A percentile compares a stretch with the other conserved stretches of the same genome.
Evolutionary conservation across 1,140 invertebrate species (phyloP).

Genomic region (Scaptomyza montana): DNA sequence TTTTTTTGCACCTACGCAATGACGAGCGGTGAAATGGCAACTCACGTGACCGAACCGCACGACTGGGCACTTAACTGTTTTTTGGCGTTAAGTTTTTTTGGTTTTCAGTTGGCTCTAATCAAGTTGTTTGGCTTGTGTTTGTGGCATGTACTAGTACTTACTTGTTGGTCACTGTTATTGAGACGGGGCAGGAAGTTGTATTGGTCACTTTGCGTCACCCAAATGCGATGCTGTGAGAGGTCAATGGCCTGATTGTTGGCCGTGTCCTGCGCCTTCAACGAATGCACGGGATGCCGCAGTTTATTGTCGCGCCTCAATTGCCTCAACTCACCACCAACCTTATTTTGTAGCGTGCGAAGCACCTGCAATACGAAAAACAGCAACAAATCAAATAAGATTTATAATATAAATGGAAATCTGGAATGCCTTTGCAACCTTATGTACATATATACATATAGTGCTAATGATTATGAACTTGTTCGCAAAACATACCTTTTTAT

Average conservation of each 20-base stretch:
- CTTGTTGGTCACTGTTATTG: slow-evolving; percentile 26
- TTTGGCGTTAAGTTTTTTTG: no score
- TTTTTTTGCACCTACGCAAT: slow-evolving; percentile 71
- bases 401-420: no score
- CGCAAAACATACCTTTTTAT: slow-evolving; percentile 40
- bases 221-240: slow-evolving; percentile 18
- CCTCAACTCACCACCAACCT: slow-evolving; percentile 36
- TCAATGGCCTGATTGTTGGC: slow-evolving; percentile 42
- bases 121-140: slow-evolving; percentile 26
- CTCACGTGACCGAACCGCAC: slow-evolving; percentile 31
- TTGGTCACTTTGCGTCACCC: slow-evolving; percentile 20
- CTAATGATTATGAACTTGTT: no score
- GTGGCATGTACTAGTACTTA: slow-evolving; percentile 11
- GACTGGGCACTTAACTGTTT: no score
- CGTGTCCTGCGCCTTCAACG: slow-evolving; percentile 5
- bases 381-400: background rate
- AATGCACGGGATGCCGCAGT: slow-evolving; percentile 3
- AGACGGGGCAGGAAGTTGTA: slow-evolving; percentile 56
- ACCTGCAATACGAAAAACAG: slow-evolving; percentile 20
- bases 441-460: no score
- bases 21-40: slow-evolving; percentile 33
- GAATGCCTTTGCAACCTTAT: no score
- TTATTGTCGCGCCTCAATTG: slow-evolving; percentile 38
- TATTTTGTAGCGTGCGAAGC: slow-evolving; percentile 39
- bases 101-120: slow-evolving; percentile 27